These are phyloP conservation scores for Dendrolimus punctatus DNA, from an alignment of 1,140 invertebrate species.

Conservation along the genomic window DNA sequence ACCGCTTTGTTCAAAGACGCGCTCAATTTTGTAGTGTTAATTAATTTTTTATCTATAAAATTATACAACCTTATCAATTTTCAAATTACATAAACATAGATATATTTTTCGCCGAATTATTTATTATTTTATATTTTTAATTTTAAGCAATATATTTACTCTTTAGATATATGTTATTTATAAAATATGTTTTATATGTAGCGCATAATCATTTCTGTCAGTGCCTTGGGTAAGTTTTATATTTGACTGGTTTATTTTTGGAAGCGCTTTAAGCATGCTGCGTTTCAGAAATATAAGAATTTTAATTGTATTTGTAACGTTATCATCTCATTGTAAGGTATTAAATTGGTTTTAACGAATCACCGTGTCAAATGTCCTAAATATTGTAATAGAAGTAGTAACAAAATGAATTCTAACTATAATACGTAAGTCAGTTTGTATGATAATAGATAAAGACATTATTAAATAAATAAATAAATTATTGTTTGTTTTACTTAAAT, in stretches of 20 bases:
- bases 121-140: conserved; percentile 32
- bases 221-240: conserved; percentile 51
- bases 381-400: conserved; percentile 35
- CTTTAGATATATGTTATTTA: conserved; percentile 56
- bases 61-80: not conserved
- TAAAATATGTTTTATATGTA: conserved; percentile 49
- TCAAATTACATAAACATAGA: not conserved
- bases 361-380: conserved; percentile 54
- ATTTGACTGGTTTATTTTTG: conserved; percentile 47
- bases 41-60: too few relatives aligned
- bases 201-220: conserved; percentile 60
- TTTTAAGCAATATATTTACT: conserved; percentile 61
- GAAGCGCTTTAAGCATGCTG: not conserved
- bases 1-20: too few relatives aligned
- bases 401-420: conserved; percentile 36
- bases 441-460: conserved; percentile 65
- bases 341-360: conserved; percentile 28
- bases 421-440: conserved; percentile 57
- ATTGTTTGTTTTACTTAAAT: too few relatives aligned
- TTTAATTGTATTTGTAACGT: conserved; percentile 1
- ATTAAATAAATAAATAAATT: conserved; percentile 40
- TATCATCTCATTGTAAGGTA: conserved; percentile 13
- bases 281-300: too few relatives aligned
- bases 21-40: too few relatives aligned
- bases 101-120: conserved; percentile 36